These are phyloP conservation scores for Orestias chungarensis DNA, from an alignment of 2,797 vertebrate species.

Conservation along the genomic window DNA sequence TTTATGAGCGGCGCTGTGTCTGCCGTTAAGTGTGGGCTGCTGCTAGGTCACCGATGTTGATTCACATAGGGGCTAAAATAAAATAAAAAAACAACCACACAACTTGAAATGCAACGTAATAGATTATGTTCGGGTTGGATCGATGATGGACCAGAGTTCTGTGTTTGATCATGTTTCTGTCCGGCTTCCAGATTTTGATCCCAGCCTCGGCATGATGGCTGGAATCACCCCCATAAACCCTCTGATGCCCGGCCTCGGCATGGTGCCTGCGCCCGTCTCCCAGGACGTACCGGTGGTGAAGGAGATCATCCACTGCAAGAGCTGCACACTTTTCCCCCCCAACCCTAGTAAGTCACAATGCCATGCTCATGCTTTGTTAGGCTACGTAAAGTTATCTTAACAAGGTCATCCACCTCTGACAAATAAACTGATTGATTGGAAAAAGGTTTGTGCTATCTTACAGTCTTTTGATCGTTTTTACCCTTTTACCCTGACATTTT, in stretches of 20 bases:
- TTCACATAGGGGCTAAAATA: slow-evolving; percentile 25
- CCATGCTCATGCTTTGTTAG: slow-evolving; percentile 2
- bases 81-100: too few relatives aligned
- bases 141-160: slow-evolving; percentile 12
- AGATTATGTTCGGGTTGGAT: slow-evolving; percentile 10
- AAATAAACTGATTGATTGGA: neutral
- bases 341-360: slow-evolving; percentile 88
- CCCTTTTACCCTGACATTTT: neutral
- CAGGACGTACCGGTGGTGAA: slow-evolving; percentile 90
- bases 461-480: too few relatives aligned
- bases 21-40: slow-evolving; percentile 53
- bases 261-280: slow-evolving; percentile 87
- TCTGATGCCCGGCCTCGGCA: slow-evolving; percentile 91
- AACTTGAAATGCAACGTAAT: slow-evolving; percentile 35
- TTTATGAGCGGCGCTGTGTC: slow-evolving; percentile 53
- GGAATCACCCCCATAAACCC: slow-evolving; percentile 92
- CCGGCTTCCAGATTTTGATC: slow-evolving; percentile 87
- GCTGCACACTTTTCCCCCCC: slow-evolving; percentile 93
- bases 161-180: slow-evolving; percentile 26
- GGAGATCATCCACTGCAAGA: slow-evolving; percentile 98
- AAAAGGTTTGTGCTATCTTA: neutral
- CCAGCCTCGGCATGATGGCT: slow-evolving; percentile 91
- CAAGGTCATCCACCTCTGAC: neutral
- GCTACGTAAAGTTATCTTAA: neutral
- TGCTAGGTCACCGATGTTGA: slow-evolving; percentile 53